Evolutionary conservation across 1,140 invertebrate species (phyloP).

Genomic region (Protaetia brevitarsis): DNA sequence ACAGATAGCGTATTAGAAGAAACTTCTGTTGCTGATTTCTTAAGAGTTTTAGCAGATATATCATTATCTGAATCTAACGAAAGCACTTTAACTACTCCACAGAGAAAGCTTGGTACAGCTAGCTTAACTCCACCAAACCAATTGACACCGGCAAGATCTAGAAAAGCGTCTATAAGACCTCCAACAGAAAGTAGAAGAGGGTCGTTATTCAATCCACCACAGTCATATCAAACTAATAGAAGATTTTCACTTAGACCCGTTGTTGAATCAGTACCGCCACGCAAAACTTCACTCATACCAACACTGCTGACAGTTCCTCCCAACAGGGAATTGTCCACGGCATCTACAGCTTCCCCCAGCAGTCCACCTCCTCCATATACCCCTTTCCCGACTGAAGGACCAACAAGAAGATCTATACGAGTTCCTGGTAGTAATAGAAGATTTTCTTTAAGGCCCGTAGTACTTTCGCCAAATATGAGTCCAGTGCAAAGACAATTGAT

Average conservation of each 20-base stretch:
- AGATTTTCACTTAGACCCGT: conserved; percentile 50
- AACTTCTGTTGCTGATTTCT: conserved; percentile 71
- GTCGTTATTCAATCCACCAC: neutral
- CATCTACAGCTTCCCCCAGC: neutral
- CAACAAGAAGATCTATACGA: conserved; percentile 20
- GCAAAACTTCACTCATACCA: neutral
- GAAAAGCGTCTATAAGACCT: conserved; percentile 22
- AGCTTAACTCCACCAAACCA: conserved; percentile 50
- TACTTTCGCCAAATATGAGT: conserved; percentile 21
- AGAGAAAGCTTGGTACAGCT: conserved; percentile 57
- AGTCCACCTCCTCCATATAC: conserved; percentile 20
- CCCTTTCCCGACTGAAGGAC: neutral
- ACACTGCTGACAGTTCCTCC: neutral
- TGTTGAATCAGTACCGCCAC: neutral
- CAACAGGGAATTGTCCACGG: neutral
- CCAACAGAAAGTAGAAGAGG: conserved; percentile 18
- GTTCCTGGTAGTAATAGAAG: conserved; percentile 22
- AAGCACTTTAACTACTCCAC: conserved; percentile 40
- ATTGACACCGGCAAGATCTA: conserved; percentile 46
- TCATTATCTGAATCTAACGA: conserved; percentile 39
- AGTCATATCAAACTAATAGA: conserved; percentile 31
- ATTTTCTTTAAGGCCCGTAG: conserved; percentile 28
- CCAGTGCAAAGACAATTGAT: conserved; percentile 28
- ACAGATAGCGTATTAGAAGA: conserved; percentile 66
- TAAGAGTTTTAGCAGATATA: conserved; percentile 62